Base-by-base conservation (phyloP, 2,797 vertebrate species). In the Clarias fuscus region DNA sequence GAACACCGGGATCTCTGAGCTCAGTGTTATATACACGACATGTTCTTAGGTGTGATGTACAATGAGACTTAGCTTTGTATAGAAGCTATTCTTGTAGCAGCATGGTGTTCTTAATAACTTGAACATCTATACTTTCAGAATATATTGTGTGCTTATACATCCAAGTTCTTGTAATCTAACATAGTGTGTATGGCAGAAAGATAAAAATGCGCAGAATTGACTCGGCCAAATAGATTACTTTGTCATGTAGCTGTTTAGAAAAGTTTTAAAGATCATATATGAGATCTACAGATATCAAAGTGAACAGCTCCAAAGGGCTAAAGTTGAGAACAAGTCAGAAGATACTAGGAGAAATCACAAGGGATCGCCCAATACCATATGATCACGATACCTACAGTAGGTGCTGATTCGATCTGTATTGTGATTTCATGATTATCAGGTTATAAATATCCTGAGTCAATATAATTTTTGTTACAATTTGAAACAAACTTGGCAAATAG, bases 61-160 rank as follows among this genome's bases (percentile, higher is more conserved):
- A 70, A 58, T 83, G 40, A 48, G 81, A 33, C 72, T 18, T 43
- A 43, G 70, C 71, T 76, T 83, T 37, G 62, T 86, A 61, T 70
- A 65, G 24, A 27, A 70, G 80, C 62, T 37, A n/a, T 68, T 76
- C 30, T 22, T 13, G 64, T 43, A 64, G 24, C 78, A 53, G 80
- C 24, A 22, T 11, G 68, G 67, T 37, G n/a, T 59, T 13, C 18
- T 13, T 59, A 59, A 59, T 18, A 11, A 27, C 40, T 0, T 48
- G 59, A 30, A 53, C 18, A 75, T 40, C 17, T 76, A 33, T 65
- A 64, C 58, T 33, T 78, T 71, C 17, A 59, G 24, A 48, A 68
- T 80, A 70, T 24, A 30, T 71, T 48, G 33, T 48, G 65, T 15
- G 24, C n/a, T 7, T 30, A 37, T 13, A 3, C 4, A 2, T 10